Evolutionary conservation across 2,797 vertebrate species (phyloP).

Genomic region (Cuculus canorus): DNA sequence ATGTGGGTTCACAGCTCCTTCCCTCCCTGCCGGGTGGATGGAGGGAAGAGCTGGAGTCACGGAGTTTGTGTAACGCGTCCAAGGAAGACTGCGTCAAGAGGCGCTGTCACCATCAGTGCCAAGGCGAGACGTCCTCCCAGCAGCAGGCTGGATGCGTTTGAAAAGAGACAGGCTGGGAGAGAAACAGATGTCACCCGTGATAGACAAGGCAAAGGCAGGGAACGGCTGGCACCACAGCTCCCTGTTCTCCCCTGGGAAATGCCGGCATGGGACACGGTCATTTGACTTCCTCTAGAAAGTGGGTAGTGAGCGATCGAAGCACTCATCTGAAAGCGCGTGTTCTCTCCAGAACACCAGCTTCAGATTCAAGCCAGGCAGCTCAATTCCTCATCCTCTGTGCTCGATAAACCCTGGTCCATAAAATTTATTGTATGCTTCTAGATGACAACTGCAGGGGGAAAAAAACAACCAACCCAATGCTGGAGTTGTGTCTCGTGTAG

Average conservation of each 20-base stretch:
- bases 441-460: conserved; percentile 40
- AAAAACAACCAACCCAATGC: neutral
- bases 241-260: neutral
- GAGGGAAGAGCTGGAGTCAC: neutral
- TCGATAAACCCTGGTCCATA: conserved; percentile 66
- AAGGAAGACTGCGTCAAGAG: conserved; percentile 34
- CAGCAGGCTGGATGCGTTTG: neutral
- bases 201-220: neutral
- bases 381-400: conserved; percentile 60
- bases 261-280: fast-evolving
- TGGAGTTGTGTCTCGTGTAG: neutral
- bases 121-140: neutral
- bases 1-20: conserved; percentile 48
- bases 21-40: conserved; percentile 13
- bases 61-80: neutral
- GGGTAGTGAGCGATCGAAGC: conserved; percentile 5
- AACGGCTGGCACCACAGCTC: neutral
- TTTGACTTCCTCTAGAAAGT: neutral
- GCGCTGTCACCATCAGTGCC: neutral
- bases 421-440: conserved; percentile 62
- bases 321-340: neutral
- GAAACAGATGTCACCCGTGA: neutral
- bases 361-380: conserved; percentile 39
- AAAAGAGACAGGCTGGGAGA: neutral
- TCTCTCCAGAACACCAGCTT: neutral